Percentiles rank a stretch among this genome's conserved stretches.
phyloP scores from a whole-genome alignment of 2,888 invertebrate genomes.

The Dicyrtoma fusca region DNA sequence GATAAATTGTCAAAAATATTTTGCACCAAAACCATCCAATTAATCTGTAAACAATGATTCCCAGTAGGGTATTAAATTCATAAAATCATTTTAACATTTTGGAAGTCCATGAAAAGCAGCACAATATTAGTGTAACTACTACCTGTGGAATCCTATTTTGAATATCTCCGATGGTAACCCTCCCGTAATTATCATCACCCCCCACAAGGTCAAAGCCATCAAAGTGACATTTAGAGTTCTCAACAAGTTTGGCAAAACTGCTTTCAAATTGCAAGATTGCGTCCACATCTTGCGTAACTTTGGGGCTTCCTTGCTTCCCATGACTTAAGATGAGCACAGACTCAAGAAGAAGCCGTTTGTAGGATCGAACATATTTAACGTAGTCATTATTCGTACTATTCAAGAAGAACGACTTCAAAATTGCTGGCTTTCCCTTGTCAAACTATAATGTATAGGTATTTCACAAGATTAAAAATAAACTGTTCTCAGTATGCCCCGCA shows the following conservation, averaged over 20 bases:
- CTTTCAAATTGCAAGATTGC: conserved; percentile 61
- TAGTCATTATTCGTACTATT: conserved; percentile 60
- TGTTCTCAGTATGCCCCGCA: no score
- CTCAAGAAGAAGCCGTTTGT: conserved; percentile 61
- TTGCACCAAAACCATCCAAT: conserved; percentile 57
- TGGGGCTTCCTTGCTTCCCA: conserved; percentile 58
- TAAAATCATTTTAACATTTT: conserved; percentile 3
- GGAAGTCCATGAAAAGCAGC: background rate
- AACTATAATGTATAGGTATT: conserved; percentile 59
- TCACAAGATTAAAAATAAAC: no score
- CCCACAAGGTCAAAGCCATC: conserved; percentile 53
- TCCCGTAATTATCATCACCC: conserved; percentile 60
- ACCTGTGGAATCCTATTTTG: conserved; percentile 60
- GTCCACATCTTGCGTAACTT: conserved; percentile 58
- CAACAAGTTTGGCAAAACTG: conserved; percentile 45
- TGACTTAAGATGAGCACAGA: conserved; percentile 60
- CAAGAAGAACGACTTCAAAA: conserved; percentile 61
- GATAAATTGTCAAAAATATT: conserved; percentile 56
- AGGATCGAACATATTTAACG: conserved; percentile 59
- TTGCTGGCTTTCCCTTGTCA: conserved; percentile 61
- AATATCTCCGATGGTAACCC: conserved; percentile 60
- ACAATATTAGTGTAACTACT: conserved; percentile 26
- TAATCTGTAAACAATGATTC: conserved; percentile 55
- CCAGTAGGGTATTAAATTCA: background rate
- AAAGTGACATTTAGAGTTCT: conserved; percentile 52